phyloP scores from a whole-genome alignment of 1,140 invertebrate genomes.

The Drosophila mayri region DNA sequence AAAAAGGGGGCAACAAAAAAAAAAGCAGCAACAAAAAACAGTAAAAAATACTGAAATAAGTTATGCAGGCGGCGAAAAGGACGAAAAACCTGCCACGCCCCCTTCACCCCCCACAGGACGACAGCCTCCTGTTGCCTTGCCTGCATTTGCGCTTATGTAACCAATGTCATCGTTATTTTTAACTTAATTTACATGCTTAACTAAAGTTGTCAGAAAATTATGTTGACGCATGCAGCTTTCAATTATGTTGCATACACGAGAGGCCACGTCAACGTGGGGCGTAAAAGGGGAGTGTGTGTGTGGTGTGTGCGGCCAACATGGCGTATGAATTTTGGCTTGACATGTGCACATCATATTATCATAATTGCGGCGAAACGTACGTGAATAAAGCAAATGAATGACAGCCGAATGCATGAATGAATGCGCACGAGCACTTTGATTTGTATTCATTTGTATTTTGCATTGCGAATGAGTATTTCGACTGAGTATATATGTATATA shows the following conservation, averaged over 20 bases:
- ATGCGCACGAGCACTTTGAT: conserved; percentile 17
- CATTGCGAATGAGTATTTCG: conserved; percentile 1
- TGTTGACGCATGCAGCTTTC: conserved; percentile 83
- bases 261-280: conserved; percentile 28
- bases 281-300: conserved; percentile 7
- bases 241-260: conserved; percentile 78
- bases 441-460: conserved; percentile 30
- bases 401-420: conserved; percentile 44
- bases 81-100: conserved; percentile 26
- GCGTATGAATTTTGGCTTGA: conserved; percentile 71
- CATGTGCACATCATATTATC: conserved; percentile 75
- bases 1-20: conserved; percentile 48
- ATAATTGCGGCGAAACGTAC: conserved; percentile 60
- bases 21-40: not conserved
- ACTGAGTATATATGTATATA: not conserved
- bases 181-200: conserved; percentile 83
- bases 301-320: conserved; percentile 43
- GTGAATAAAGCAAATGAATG: conserved; percentile 56
- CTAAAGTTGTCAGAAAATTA: conserved; percentile 83
- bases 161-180: conserved; percentile 84
- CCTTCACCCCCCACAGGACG: not conserved
- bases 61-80: conserved; percentile 8
- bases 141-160: conserved; percentile 77
- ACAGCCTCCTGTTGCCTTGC: conserved; percentile 4
- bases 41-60: not conserved